These are phyloP conservation scores for Zhengitettix transpicula DNA, from an alignment of 2,888 invertebrate genomes.

Conservation along the genomic window DNA sequence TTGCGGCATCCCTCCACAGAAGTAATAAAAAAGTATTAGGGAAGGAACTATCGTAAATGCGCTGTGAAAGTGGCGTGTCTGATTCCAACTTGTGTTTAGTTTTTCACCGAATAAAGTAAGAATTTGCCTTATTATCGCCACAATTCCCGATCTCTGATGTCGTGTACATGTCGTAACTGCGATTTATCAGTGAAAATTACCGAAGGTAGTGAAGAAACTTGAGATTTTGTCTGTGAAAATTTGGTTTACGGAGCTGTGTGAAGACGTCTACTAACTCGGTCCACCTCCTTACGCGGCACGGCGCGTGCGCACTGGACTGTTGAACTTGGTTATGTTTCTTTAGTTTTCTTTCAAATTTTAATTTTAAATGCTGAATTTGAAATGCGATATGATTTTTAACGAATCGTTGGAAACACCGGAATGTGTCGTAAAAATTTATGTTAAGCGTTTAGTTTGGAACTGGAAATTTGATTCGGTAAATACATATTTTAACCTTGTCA, in stretches of 20 bases:
- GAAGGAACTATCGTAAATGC: conserved; percentile 18
- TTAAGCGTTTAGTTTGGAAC: no score
- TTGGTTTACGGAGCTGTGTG: conserved; percentile 18
- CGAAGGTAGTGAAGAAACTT: conserved; percentile 12
- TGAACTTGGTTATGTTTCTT: background rate
- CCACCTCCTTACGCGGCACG: conserved; percentile 19
- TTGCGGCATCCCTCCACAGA: conserved; percentile 5
- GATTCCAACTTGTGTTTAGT: conserved; percentile 13
- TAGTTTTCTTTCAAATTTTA: no score
- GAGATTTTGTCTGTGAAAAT: conserved; percentile 16
- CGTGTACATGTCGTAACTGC: conserved; percentile 11
- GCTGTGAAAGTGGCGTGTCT: conserved; percentile 16
- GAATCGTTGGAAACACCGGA: no score
- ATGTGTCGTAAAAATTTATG: no score
- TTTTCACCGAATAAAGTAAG: conserved; percentile 12
- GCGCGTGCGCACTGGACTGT: conserved; percentile 17
- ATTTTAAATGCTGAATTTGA: no score
- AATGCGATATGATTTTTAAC: no score
- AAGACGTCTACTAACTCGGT: conserved; percentile 18
- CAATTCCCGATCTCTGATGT: conserved; percentile 8
- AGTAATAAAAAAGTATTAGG: conserved; percentile 32
- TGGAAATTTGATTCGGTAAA: no score
- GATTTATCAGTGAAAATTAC: conserved; percentile 10
- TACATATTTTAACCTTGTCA: no score
- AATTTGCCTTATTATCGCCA: conserved; percentile 11